Base-by-base conservation (phyloP, 2,888 invertebrate species). In the Drosophila fulvimacula region DNA sequence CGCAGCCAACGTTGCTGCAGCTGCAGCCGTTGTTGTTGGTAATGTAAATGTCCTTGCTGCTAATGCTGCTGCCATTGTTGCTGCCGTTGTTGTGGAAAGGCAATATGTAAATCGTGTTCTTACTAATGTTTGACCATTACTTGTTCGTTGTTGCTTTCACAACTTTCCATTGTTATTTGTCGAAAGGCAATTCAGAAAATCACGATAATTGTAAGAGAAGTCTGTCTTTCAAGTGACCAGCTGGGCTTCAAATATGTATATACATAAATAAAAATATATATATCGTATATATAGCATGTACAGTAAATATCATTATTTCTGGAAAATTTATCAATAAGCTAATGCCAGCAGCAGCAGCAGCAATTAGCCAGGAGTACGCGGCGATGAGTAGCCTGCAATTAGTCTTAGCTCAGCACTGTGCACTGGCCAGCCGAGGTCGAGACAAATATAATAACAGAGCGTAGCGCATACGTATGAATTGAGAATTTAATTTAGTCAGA, bases 401-500 rank as follows among this genome's bases (percentile, higher is more conserved):
- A 69, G 17, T 15, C 30, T 69, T 67, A 67, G 17, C 34, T n/a
- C 11, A 36, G 21, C 60, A 58, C 32, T 30, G 27, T n/a, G 10
- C 4, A 36, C 9, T 46, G 42, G 49, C 46, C 53, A 49, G 24
- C 41, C 62, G 19, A n/a, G n/a, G n/a, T 68, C 57, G 21, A 48
- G 34, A 53, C 17, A 39, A 30, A 44, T 49, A 24, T 66, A 73
- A 72, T 67, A 36, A 60, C 55, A 56, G 39, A 51, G 55, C 39
- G 53, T 27, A 46, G 32, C 61, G 56, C 52, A 44, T 41, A 69
- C 56, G 66, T 74, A 81, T 87, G 82, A 84, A 84, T 84, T 77
- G 76, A 77, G 76, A 77, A 85, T 82, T 87, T 76, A 85, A 87
- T 87, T 82, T 77, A 85, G 87, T 81, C 79, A 81, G 74, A 70